Base-by-base conservation (phyloP, 2,888 invertebrate genomes). In the Morpho achilles region DNA sequence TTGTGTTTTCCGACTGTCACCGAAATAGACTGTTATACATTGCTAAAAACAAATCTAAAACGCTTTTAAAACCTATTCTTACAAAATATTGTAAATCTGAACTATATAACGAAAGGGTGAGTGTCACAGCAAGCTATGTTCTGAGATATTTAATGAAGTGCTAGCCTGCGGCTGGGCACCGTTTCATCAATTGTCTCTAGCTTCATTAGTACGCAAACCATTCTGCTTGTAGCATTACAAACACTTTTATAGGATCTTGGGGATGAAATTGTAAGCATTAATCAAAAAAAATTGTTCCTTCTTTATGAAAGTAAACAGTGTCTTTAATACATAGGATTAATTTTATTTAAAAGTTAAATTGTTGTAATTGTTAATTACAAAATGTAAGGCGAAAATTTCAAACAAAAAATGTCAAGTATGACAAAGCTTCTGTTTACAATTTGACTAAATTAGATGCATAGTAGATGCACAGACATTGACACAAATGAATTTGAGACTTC, bases 81-180 rank as follows among this genome's bases (percentile, higher is more conserved):
- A 32, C 32, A 32, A 8, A 55, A 7, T 44, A 49, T 58, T 58
- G 22, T 40, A 45, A 8, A 23, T 40, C 9, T 46, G 23, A 23
- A 53, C 45, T 56, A 53, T 50, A 44, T 47, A 56, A 53, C 53
- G 47, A 56, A 56, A 56, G 40, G 42, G 40, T 45, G 53, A 46
- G 56, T 53, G 67, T 68, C 68, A 67, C 67, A 69, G 73, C 70
- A 70, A 73, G 73, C 71, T 49, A 43, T 74, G 73, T 71, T 75
- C 74, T 63, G 68, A 68, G 70, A 73, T 80, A 77, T 80, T 80
- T 80, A 80, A 80, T 80, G 75, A 74, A 77, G 64, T 71, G 72
- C 72, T 74, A 74, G 74, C 71, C 74, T 67, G 74, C 63, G 71
- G 75, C 65, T 60, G 65, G 67, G 69, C 48, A 55, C 55, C 61